Conservation (phyloP, 1,140 invertebrate species). For the Lamellibrachia luymesi region DNA sequence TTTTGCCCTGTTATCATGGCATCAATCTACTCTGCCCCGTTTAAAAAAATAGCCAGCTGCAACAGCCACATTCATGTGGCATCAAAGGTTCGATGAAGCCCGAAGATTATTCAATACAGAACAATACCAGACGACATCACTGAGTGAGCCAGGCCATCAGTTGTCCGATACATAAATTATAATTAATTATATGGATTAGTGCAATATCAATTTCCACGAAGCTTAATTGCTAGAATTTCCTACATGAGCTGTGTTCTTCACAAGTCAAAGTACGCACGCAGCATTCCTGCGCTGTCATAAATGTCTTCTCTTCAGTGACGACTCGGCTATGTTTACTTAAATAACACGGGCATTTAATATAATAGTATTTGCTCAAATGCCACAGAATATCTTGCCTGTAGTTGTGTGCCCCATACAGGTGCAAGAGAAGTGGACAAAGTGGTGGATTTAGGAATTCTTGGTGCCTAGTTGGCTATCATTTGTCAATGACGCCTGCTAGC, state of each 20-base stretch:
- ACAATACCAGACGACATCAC: background rate
- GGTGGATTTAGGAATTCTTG: background rate
- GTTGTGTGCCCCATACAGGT: background rate
- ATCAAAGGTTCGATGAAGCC: too few species aligned
- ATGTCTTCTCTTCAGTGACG: background rate
- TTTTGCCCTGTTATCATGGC: background rate
- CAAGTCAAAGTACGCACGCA: too few species aligned
- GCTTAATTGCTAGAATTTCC: background rate
- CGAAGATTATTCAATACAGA: background rate
- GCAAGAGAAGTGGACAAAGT: background rate
- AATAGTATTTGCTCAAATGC: background rate
- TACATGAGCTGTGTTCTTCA: background rate
- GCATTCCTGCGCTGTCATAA: background rate
- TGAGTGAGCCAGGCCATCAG: background rate
- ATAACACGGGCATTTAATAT: background rate
- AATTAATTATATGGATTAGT: background rate
- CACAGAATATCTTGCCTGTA: background rate
- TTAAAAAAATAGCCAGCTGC: background rate
- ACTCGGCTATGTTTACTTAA: background rate
- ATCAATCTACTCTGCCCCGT: background rate
- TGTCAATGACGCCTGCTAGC: too few species aligned
- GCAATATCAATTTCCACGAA: background rate
- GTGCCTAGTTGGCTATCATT: too few species aligned
- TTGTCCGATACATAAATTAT: background rate
- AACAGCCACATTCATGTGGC: background rate